These are phyloP conservation scores for Melanargia galathea DNA, from an alignment of 2,888 invertebrate genomes.

Conservation along the genomic window DNA sequence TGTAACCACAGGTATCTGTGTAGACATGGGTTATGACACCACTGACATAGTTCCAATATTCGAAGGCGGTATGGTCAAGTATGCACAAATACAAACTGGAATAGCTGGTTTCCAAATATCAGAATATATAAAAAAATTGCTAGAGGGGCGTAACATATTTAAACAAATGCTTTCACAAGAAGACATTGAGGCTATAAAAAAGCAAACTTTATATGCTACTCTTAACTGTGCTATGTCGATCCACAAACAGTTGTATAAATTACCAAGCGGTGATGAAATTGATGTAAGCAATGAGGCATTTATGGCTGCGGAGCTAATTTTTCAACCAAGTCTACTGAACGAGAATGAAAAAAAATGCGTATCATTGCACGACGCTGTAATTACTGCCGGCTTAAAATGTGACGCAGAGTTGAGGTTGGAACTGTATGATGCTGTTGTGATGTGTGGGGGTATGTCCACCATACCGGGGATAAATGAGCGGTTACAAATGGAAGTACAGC, in stretches of 20 bases:
- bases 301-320: slow-evolving; percentile 58
- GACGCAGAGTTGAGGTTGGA: slow-evolving; percentile 55
- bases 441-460: slow-evolving; percentile 60
- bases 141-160: slow-evolving; percentile 47
- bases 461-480: slow-evolving; percentile 58
- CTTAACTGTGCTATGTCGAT: slow-evolving; percentile 45
- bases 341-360: slow-evolving; percentile 43
- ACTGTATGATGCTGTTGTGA: slow-evolving; percentile 54
- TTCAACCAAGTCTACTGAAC: slow-evolving; percentile 55
- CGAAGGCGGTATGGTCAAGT: slow-evolving; percentile 61
- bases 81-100: slow-evolving; percentile 59
- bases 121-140: slow-evolving; percentile 48
- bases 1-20: slow-evolving; percentile 61
- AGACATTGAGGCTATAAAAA: slow-evolving; percentile 52
- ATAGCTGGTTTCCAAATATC: slow-evolving; percentile 53
- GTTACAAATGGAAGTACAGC: slow-evolving; percentile 53
- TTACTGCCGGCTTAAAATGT: slow-evolving; percentile 54
- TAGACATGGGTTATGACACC: slow-evolving; percentile 64
- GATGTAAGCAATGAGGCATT: slow-evolving; percentile 59
- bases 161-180: slow-evolving; percentile 42
- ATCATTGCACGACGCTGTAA: slow-evolving; percentile 54
- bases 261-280: slow-evolving; percentile 55
- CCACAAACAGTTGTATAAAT: slow-evolving; percentile 42
- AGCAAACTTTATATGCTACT: slow-evolving; percentile 51
- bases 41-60: slow-evolving; percentile 61